Percentiles rank a stretch among this genome's conserved stretches.
Evolutionary conservation across 2,797 vertebrate species (phyloP).

Genomic region (Gallirallus australis): DNA sequence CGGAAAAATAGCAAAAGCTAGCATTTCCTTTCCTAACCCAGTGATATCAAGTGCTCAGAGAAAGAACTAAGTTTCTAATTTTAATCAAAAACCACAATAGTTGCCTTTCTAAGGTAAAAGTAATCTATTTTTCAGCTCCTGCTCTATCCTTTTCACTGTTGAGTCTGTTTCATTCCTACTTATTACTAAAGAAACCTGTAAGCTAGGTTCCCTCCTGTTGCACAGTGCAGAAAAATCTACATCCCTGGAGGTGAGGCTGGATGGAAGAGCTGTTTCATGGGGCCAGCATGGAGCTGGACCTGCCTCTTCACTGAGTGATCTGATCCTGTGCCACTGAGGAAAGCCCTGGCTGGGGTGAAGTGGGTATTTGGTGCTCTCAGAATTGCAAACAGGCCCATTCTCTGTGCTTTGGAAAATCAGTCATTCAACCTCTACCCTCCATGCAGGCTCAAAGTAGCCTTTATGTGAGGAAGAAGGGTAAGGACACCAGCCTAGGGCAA

Average conservation of each 20-base stretch:
- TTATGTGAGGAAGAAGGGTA: accelerated
- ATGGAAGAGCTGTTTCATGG: neutral
- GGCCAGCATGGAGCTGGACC: neutral
- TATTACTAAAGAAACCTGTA: neutral
- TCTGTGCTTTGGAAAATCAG: neutral
- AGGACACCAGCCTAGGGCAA: neutral
- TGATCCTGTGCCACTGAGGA: neutral
- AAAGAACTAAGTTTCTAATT: neutral
- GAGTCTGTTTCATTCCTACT: neutral
- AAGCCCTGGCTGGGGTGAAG: neutral
- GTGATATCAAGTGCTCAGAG: neutral
- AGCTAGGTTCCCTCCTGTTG: neutral
- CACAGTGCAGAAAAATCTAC: neutral
- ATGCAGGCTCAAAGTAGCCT: neutral
- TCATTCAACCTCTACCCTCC: neutral
- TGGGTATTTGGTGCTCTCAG: neutral
- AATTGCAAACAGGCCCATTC: neutral
- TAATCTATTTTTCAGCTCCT: neutral
- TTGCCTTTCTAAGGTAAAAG: neutral
- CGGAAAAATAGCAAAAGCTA: neutral
- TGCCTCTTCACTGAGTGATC: neutral
- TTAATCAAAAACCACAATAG: neutral
- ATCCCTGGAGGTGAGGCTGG: accelerated
- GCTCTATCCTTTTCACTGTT: neutral
- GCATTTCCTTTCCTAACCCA: neutral